Base-by-base conservation (phyloP, 2,888 invertebrate genomes). In the Villa cingulata region DNA sequence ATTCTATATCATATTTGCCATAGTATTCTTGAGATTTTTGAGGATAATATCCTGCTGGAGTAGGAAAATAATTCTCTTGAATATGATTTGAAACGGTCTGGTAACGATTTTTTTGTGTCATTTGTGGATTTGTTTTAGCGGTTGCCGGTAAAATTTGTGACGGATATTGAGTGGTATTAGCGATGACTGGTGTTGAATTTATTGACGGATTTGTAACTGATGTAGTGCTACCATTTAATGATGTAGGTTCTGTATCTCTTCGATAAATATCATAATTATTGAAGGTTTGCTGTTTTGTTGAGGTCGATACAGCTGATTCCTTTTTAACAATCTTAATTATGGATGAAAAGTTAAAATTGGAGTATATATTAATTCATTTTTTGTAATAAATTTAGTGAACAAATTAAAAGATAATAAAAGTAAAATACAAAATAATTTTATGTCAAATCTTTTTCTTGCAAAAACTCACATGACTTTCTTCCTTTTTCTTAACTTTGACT, bases 401-500 rank as follows among this genome's bases (percentile, higher is more conserved):
- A n/a, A n/a, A 9, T 9, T 18, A 41, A 10, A 6, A 23, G 23
- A 3, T 23, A 23, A 10, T 10, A 23, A 14, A 18, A 29, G 4
- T 29, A 4, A 27, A 15, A 29, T n/a, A n/a, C 16, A n/a, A 14
- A 16, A 23, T 5, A n/a, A 37, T 23, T 37, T 20, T 3, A 16
- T 37, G 3, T 32, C 29, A 32, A 32, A 32, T 14, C 29, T 36
- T 34, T 32, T 36, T 18, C n/a, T 17, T 20, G 27, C 20, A 23
- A 12, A 34, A 15, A 53, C 58, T 56, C 48, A 68, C 66, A 56
- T 66, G 63, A 41, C 55, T 57, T 3, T 64, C 66, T 29, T 69
- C 70, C 59, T 68, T 70, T 60, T 69, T 70, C 59, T 68, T 69
- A 17, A 64, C 66, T 51, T 68, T 70, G 17, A 62, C 61, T 17